phyloP scores from a whole-genome alignment of 2,113 vertebrate species.

The Dolichotis patagonum region DNA sequence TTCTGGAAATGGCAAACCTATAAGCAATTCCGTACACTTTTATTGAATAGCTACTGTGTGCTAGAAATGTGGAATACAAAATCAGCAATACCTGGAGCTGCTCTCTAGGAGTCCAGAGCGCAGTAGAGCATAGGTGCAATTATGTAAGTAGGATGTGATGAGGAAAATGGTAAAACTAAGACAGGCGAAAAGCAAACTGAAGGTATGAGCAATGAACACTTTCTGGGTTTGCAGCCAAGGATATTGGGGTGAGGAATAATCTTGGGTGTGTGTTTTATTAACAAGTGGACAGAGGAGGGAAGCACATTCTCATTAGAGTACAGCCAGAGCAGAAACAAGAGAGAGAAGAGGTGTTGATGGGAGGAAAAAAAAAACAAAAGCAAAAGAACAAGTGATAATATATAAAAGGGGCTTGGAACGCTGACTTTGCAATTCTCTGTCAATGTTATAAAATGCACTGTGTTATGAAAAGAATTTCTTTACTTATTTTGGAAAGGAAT shows the following conservation, averaged over 20 bases:
- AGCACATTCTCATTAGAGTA: background rate
- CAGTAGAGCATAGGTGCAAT: fast-evolving
- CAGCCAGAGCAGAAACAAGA: background rate
- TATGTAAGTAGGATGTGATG: fast-evolving
- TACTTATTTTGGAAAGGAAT: background rate
- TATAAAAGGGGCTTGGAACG: fast-evolving
- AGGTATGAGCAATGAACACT: background rate
- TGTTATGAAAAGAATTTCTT: background rate
- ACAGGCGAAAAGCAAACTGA: fast-evolving
- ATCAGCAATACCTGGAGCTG: background rate
- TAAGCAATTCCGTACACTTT: background rate
- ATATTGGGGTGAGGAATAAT: background rate
- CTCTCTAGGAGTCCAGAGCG: background rate
- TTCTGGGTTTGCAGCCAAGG: background rate
- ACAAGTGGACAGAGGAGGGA: background rate
- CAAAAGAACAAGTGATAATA: background rate
- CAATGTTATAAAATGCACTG: too few species aligned
- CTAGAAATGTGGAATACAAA: background rate
- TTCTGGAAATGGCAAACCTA: background rate
- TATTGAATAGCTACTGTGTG: background rate
- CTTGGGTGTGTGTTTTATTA: too few species aligned
- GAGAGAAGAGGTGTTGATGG: too few species aligned
- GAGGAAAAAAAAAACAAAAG: too few species aligned
- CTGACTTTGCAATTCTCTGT: background rate
- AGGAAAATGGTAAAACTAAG: fast-evolving